A percentile compares a stretch with the other conserved stretches of the same genome.
phyloP scores from a whole-genome alignment of 2,797 vertebrate genomes.

The Danio aesculapii region DNA sequence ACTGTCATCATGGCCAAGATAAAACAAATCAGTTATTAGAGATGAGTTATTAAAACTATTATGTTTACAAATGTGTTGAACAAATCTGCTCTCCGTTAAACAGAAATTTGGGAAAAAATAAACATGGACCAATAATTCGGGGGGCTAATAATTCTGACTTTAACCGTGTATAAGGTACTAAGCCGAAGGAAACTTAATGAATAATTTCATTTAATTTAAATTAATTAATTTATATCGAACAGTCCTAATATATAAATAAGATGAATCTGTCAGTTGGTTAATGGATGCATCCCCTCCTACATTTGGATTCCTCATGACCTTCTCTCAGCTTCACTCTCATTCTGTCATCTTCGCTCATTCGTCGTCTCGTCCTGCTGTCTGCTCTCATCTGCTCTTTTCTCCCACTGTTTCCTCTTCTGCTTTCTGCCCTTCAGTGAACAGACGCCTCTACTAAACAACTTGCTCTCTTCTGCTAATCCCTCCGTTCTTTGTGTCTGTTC shows the following conservation, averaged over 20 bases:
- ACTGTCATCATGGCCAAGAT: too few species aligned
- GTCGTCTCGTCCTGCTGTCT: neutral
- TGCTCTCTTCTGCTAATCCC: constrained; percentile 14
- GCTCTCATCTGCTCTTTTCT: constrained; percentile 22
- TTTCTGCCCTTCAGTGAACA: constrained; percentile 19
- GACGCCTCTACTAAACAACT: constrained; percentile 22
- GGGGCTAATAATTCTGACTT: too few species aligned
- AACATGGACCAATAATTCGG: too few species aligned
- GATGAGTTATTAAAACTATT: too few species aligned
- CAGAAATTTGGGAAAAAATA: too few species aligned
- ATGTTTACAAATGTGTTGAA: too few species aligned
- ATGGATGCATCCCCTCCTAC: neutral
- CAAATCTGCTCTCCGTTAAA: too few species aligned
- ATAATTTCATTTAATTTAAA: too few species aligned
- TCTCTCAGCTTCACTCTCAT: constrained; percentile 61
- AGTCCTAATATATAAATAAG: neutral
- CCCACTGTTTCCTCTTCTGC: constrained; percentile 25
- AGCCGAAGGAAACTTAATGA: too few species aligned
- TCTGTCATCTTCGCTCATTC: constrained; percentile 40
- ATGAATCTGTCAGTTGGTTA: neutral
- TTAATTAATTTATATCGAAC: too few species aligned
- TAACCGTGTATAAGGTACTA: too few species aligned
- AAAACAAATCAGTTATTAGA: too few species aligned
- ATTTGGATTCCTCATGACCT: constrained; percentile 61
- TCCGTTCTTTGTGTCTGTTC: constrained; percentile 23